Percentiles rank a stretch among this genome's conserved stretches.
phyloP scores from a whole-genome alignment of 2,888 invertebrate species.

The Orthosia gracilis region DNA sequence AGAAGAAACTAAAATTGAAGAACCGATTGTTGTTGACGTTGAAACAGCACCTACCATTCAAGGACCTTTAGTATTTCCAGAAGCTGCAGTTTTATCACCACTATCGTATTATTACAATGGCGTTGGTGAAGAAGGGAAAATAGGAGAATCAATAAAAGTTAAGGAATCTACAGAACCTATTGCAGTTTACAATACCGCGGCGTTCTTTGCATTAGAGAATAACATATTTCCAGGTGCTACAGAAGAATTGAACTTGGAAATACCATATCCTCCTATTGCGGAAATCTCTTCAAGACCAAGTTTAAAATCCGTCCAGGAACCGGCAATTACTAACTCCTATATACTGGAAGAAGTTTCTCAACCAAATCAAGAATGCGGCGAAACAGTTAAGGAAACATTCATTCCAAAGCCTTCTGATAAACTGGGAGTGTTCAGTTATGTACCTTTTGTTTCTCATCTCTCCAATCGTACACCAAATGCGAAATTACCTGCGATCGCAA shows the following conservation, averaged over 20 bases:
- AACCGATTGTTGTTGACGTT: background rate
- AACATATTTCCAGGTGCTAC: background rate
- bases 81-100: conserved; percentile 19
- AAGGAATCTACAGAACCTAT: background rate
- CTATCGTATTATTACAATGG: background rate
- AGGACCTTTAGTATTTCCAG: conserved; percentile 4
- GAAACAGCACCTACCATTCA: background rate
- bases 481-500: conserved; percentile 3
- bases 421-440: conserved; percentile 19
- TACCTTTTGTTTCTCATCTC: conserved; percentile 24
- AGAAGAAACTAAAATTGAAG: background rate
- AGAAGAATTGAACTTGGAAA: conserved; percentile 19
- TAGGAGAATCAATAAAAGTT: conserved; percentile 2
- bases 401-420: conserved; percentile 12
- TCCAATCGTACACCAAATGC: background rate
- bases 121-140: conserved; percentile 1
- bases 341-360: conserved; percentile 17
- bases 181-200: background rate
- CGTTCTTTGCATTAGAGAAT: conserved; percentile 16
- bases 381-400: background rate
- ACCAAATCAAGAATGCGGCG: background rate
- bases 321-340: background rate
- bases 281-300: background rate
- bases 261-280: conserved; percentile 12
- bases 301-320: background rate